phyloP scores from a whole-genome alignment of 2,888 invertebrate genomes.

The Rapana venosa region DNA sequence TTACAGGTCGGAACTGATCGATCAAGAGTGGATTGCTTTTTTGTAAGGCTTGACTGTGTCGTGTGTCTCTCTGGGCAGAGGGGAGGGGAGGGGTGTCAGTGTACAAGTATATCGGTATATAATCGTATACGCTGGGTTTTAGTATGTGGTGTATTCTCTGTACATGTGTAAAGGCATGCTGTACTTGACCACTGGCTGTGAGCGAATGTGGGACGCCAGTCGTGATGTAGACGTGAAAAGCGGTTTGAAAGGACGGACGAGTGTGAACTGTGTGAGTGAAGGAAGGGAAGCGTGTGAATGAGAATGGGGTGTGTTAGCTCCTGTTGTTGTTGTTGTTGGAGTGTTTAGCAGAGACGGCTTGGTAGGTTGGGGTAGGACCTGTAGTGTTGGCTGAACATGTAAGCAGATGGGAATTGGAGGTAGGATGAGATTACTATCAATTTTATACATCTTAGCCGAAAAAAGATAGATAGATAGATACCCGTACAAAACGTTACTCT shows the following conservation, averaged over 20 bases:
- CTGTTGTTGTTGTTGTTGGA: no score
- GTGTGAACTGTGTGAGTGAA: no score
- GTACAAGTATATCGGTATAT: background rate
- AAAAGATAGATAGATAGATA: no score
- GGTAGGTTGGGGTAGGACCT: no score
- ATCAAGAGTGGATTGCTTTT: slow-evolving; percentile 2
- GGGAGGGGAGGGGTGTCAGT: background rate
- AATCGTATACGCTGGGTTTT: background rate
- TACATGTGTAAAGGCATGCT: background rate
- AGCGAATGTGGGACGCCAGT: background rate
- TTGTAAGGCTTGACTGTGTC: background rate
- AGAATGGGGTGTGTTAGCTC: no score
- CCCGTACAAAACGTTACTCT: no score
- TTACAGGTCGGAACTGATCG: background rate
- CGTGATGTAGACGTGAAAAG: background rate
- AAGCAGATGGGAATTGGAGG: no score
- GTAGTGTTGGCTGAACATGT: no score
- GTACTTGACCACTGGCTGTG: background rate
- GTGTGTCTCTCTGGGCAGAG: background rate
- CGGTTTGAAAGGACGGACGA: background rate
- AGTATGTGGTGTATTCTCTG: slow-evolving; percentile 1
- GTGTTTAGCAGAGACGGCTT: no score
- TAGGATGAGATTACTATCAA: no score
- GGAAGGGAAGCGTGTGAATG: no score
- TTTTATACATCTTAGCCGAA: no score